phyloP scores from a whole-genome alignment of 1,140 invertebrate genomes.

The Euwallacea fornicatus region DNA sequence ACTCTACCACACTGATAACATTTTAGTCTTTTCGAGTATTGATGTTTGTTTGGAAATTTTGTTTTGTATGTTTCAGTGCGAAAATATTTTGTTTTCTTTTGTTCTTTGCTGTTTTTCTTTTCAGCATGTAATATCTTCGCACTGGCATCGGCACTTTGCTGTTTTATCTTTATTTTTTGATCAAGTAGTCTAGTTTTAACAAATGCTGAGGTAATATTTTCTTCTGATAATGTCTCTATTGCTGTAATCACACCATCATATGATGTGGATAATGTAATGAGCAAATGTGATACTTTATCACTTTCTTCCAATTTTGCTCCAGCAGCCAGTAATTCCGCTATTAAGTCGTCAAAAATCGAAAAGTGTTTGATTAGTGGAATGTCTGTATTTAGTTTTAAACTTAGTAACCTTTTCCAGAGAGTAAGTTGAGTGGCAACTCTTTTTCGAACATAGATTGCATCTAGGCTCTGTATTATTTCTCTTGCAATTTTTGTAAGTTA shows the following conservation, averaged over 20 bases:
- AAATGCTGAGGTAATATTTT: slow-evolving; percentile 46
- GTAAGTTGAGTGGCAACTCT: neutral
- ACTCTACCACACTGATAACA: neutral
- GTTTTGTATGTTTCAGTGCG: neutral
- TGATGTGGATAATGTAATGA: slow-evolving; percentile 48
- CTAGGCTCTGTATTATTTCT: neutral
- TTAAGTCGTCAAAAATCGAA: no score
- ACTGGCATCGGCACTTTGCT: neutral
- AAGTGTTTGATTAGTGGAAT: no score
- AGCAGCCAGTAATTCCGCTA: no score
- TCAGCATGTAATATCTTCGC: neutral
- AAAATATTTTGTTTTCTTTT: neutral
- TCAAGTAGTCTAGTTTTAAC: slow-evolving; percentile 32
- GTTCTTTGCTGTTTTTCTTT: neutral
- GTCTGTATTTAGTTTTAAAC: slow-evolving; percentile 46
- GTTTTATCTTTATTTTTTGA: slow-evolving; percentile 10
- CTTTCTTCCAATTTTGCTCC: no score
- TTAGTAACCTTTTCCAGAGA: slow-evolving; percentile 44
- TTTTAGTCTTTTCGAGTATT: neutral
- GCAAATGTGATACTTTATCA: slow-evolving; percentile 45
- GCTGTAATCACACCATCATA: slow-evolving; percentile 53
- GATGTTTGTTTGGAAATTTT: neutral
- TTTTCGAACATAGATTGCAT: neutral
- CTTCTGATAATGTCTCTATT: slow-evolving; percentile 50
- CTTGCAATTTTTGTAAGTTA: slow-evolving; percentile 19